Percentiles rank a stretch among this genome's conserved stretches.
These are phyloP conservation scores for Penelope pileata DNA, from an alignment of 2,113 vertebrate genomes.

Conservation along the genomic window DNA sequence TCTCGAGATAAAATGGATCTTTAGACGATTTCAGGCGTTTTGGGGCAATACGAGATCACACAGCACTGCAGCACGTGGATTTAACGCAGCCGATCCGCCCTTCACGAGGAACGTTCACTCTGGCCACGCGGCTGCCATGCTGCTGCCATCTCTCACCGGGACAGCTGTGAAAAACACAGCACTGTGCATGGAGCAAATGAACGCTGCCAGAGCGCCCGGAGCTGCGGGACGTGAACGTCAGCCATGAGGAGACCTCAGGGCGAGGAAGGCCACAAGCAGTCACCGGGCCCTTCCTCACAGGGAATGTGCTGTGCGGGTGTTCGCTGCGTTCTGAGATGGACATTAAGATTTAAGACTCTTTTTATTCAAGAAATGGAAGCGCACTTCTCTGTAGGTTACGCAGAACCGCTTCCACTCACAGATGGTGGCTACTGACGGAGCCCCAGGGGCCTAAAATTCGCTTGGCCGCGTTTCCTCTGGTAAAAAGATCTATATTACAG, in stretches of 20 bases:
- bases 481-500: neutral
- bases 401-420: neutral
- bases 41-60: neutral
- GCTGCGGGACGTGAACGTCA: too few relatives aligned
- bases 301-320: too few relatives aligned
- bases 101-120: neutral
- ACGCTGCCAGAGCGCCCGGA: too few relatives aligned
- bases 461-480: neutral
- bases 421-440: neutral
- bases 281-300: too few relatives aligned
- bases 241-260: too few relatives aligned
- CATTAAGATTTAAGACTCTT: neutral
- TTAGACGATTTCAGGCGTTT: neutral
- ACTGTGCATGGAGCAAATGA: too few relatives aligned
- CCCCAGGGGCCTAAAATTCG: too few relatives aligned
- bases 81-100: neutral
- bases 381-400: neutral
- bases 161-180: neutral
- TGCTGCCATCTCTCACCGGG: neutral
- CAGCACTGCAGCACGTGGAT: neutral
- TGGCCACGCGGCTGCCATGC: neutral
- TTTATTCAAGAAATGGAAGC: neutral
- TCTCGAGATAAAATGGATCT: neutral
- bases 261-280: too few relatives aligned
- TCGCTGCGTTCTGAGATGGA: neutral